Percentiles rank a stretch among this genome's conserved stretches.
Conservation (phyloP, 1,140 invertebrate species). For the Kradibia gibbosae region DNA sequence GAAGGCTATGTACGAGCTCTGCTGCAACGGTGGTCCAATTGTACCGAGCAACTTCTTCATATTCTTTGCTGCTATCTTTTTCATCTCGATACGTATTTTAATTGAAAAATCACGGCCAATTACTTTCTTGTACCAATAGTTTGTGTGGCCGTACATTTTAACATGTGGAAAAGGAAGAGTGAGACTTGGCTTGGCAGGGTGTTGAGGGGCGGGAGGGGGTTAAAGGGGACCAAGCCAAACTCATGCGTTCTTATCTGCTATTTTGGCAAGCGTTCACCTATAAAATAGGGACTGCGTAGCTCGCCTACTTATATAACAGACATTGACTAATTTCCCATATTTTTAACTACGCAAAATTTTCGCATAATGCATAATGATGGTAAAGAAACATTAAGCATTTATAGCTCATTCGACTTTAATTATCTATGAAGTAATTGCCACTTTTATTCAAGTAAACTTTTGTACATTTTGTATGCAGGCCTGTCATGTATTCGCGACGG, state of each 20-base stretch:
- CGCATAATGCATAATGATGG: background rate
- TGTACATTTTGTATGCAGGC: background rate
- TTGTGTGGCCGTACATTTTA: background rate
- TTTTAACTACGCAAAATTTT: background rate
- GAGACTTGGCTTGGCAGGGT: no score
- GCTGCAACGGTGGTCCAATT: background rate
- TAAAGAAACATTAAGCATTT: background rate
- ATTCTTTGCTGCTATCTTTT: background rate
- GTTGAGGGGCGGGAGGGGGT: no score
- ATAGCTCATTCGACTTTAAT: constrained; percentile 1
- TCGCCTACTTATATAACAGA: background rate
- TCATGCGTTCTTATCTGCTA: background rate
- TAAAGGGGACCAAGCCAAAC: no score
- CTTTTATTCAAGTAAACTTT: background rate
- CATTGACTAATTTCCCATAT: constrained; percentile 1
- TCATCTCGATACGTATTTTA: background rate
- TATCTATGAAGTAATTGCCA: background rate
- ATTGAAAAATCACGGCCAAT: background rate
- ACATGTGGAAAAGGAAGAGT: no score
- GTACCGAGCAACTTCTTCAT: background rate
- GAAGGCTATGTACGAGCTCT: background rate
- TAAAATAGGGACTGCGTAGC: background rate
- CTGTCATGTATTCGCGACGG: background rate
- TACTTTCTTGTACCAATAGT: background rate
- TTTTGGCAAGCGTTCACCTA: background rate